These are phyloP conservation scores for Mylabris phalerata DNA, from an alignment of 1,140 invertebrate genomes.

Conservation along the genomic window DNA sequence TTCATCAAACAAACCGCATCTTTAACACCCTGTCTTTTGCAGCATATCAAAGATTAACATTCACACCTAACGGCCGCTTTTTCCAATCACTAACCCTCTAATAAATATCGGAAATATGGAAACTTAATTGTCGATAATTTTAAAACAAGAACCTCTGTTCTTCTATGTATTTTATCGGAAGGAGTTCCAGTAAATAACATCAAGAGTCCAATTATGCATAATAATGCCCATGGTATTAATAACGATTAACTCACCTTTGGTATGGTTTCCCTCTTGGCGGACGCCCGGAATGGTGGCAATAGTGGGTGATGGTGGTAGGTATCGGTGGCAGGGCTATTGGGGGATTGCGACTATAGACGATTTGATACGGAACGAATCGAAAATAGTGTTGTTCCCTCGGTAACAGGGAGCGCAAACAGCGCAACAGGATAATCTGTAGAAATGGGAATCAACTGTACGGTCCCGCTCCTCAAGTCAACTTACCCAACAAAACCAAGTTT, in stretches of 20 bases:
- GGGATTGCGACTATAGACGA: neutral
- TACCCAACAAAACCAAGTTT: neutral
- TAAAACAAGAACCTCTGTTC: too few species aligned
- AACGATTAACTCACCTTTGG: conserved; percentile 15
- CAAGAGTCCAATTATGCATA: conserved; percentile 15
- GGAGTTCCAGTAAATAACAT: conserved; percentile 4
- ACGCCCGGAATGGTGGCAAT: neutral
- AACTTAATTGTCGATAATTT: too few species aligned
- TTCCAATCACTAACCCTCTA: too few species aligned
- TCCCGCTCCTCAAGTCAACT: neutral
- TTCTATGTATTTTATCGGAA: too few species aligned
- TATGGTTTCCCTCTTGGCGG: conserved; percentile 3
- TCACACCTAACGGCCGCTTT: too few species aligned
- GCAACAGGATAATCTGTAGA: conserved; percentile 15
- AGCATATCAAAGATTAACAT: neutral
- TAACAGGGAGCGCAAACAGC: conserved; percentile 10
- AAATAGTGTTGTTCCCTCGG: conserved; percentile 12
- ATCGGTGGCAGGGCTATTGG: too few species aligned
- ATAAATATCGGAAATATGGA: too few species aligned
- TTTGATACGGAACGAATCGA: conserved; percentile 13
- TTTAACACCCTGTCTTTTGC: conserved; percentile 18
- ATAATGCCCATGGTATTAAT: conserved; percentile 14
- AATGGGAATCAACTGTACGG: neutral
- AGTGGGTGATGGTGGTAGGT: too few species aligned
- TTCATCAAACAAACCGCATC: conserved; percentile 22